A percentile compares a stretch with the other conserved stretches of the same genome.
phyloP scores from a whole-genome alignment of 1,140 invertebrate species.

The Zaprionus lachaisei region DNA sequence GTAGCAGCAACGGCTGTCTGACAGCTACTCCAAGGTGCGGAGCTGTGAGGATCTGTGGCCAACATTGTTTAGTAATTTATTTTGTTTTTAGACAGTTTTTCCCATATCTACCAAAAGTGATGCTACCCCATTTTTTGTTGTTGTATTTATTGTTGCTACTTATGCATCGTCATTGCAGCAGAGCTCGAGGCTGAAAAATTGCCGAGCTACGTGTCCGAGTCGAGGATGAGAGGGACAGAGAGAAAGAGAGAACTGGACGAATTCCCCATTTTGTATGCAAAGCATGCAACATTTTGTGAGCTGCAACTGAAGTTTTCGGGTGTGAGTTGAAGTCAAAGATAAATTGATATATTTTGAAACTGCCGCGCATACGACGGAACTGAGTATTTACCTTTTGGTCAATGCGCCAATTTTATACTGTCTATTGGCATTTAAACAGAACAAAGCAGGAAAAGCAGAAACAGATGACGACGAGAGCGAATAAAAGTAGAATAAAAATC shows the following conservation, averaged over 20 bases:
- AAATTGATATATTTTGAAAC: conserved; percentile 73
- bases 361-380: conserved; percentile 18
- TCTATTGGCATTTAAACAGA: conserved; percentile 54
- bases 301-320: conserved; percentile 46
- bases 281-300: conserved; percentile 61
- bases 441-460: conserved; percentile 4
- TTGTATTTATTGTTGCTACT: conserved; percentile 66
- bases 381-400: conserved; percentile 56
- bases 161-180: conserved; percentile 77
- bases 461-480: conserved; percentile 6
- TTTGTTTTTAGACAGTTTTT: conserved; percentile 78
- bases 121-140: conserved; percentile 20
- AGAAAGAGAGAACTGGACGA: background rate
- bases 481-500: conserved; percentile 13
- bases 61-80: conserved; percentile 82
- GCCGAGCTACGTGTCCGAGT: conserved; percentile 64
- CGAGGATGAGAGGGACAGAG: conserved; percentile 1
- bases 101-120: conserved; percentile 46
- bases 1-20: conserved; percentile 32
- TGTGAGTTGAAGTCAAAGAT: conserved; percentile 53
- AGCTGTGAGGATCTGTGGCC: conserved; percentile 25
- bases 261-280: conserved; percentile 66
- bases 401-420: conserved; percentile 63
- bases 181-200: conserved; percentile 65
- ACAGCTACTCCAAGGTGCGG: conserved; percentile 56